A percentile compares a stretch with the other conserved stretches of the same genome.
Evolutionary conservation across 2,797 vertebrate genomes (phyloP).

Genomic region (Xenopus petersii): DNA sequence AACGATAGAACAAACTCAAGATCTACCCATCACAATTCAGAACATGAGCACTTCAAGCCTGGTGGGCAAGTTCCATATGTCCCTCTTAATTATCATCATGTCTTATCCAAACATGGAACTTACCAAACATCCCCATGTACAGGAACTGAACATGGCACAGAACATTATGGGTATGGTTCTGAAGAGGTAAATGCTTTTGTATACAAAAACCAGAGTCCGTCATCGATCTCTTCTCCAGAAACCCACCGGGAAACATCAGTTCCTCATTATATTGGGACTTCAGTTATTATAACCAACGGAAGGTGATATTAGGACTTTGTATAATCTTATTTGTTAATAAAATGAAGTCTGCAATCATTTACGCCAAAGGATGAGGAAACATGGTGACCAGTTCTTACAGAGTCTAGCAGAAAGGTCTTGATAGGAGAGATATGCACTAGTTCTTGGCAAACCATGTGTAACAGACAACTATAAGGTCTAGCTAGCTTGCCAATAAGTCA

Average conservation of each 20-base stretch:
- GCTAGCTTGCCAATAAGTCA: constrained; percentile 44
- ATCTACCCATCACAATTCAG: constrained; percentile 55
- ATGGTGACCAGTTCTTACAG: constrained; percentile 44
- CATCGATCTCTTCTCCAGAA: constrained; percentile 69
- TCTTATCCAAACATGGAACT: constrained; percentile 75
- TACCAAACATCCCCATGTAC: constrained; percentile 65
- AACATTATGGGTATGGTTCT: constrained; percentile 58
- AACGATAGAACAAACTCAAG: constrained; percentile 51
- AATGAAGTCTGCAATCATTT: constrained; percentile 48
- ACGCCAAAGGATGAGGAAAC: constrained; percentile 50
- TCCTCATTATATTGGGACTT: constrained; percentile 84
- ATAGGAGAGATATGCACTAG: constrained; percentile 42
- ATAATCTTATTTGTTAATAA: constrained; percentile 9
- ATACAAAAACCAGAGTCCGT: constrained; percentile 71
- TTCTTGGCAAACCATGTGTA: constrained; percentile 43
- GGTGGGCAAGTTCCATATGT: constrained; percentile 73
- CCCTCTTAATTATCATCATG: constrained; percentile 82
- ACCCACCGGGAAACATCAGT: constrained; percentile 65
- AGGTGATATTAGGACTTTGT: constrained; percentile 70
- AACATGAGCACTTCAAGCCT: constrained; percentile 60
- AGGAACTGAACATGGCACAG: constrained; percentile 61
- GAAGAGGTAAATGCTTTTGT: constrained; percentile 66
- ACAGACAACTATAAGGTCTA: constrained; percentile 40
- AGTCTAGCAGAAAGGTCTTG: constrained; percentile 51
- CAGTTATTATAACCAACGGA: constrained; percentile 85